These are phyloP conservation scores for Gallinago stenura DNA, from an alignment of 2,797 vertebrate genomes.

Conservation along the genomic window DNA sequence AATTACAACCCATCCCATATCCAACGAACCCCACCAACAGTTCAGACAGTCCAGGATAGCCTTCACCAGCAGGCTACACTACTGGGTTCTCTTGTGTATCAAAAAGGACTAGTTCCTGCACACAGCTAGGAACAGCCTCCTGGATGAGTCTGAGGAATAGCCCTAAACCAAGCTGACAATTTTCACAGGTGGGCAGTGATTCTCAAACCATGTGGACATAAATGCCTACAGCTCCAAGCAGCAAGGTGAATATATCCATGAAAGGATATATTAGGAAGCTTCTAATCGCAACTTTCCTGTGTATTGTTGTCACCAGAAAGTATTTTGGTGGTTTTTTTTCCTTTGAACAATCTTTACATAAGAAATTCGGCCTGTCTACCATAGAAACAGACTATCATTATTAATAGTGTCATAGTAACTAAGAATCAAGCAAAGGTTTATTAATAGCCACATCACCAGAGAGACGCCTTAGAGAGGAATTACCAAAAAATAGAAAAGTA, in stretches of 20 bases:
- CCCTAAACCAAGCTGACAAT: background rate
- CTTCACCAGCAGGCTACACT: background rate
- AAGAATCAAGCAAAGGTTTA: background rate
- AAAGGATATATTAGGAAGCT: background rate
- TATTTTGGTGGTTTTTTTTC: fast-evolving
- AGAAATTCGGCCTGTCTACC: background rate
- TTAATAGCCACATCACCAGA: background rate
- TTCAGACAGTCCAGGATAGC: background rate
- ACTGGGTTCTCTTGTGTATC: fast-evolving
- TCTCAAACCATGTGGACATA: fast-evolving
- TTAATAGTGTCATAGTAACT: background rate
- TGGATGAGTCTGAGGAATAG: background rate
- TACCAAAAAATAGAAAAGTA: background rate
- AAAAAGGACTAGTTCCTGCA: background rate
- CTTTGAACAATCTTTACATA: background rate
- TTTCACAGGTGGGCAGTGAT: fast-evolving
- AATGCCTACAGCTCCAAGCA: background rate
- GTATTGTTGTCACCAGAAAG: background rate
- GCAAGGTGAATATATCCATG: background rate
- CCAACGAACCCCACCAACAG: background rate
- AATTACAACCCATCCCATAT: fast-evolving
- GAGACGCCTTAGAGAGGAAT: background rate
- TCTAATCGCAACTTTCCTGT: background rate
- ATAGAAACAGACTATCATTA: background rate
- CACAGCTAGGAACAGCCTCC: fast-evolving